Conservation (phyloP, 1,140 invertebrate species). For the Tribolium castaneum region DNA sequence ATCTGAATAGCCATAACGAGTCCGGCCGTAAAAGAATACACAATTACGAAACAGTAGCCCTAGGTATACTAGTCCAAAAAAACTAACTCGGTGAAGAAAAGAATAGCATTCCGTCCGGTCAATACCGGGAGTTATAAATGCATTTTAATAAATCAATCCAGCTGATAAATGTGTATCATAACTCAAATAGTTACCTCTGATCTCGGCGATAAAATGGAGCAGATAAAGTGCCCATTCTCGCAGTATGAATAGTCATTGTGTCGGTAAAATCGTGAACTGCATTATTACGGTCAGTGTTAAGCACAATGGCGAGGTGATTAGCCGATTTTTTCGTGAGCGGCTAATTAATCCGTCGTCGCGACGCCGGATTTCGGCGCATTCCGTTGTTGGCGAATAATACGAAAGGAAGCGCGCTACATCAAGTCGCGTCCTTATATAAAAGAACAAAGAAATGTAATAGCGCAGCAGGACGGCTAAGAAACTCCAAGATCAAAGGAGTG, state of each 20-base stretch:
- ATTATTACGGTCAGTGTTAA: constrained; percentile 6
- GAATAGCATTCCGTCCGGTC: constrained; percentile 16
- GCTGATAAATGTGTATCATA: constrained; percentile 38
- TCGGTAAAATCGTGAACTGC: constrained; percentile 8
- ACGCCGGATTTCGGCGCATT: neutral
- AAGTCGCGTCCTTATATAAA: constrained; percentile 7
- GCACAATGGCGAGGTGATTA: neutral
- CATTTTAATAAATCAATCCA: constrained; percentile 37
- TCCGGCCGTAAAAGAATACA: constrained; percentile 3
- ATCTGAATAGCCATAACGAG: constrained; percentile 31
- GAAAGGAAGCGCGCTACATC: constrained; percentile 14
- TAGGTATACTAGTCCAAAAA: neutral
- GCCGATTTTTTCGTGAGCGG: neutral
- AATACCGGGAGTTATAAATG: constrained; percentile 37
- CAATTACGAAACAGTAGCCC: constrained; percentile 34
- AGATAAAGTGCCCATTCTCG: constrained; percentile 17
- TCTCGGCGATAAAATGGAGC: constrained; percentile 34
- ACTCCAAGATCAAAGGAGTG: constrained; percentile 26
- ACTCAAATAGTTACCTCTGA: constrained; percentile 41
- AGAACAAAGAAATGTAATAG: constrained; percentile 34
- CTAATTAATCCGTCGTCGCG: neutral
- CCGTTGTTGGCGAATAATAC: constrained; percentile 3
- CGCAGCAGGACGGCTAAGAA: constrained; percentile 16
- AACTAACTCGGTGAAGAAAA: neutral
- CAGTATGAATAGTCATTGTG: constrained; percentile 31